Evolutionary conservation across 2,113 vertebrate species (phyloP).

Genomic region (Pseudorhombus dupliciocellatus): DNA sequence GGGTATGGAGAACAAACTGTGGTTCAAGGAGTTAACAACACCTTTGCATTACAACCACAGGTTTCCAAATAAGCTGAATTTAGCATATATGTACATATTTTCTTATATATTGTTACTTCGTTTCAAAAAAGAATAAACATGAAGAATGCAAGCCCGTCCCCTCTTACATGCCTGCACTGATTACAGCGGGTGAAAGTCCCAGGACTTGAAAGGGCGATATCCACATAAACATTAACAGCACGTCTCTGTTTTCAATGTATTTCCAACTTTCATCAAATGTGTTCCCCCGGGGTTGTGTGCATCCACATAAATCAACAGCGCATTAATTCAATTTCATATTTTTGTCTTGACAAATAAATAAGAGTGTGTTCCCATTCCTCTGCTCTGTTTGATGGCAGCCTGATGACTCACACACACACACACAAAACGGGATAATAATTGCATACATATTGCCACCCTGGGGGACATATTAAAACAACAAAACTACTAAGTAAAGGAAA

Average conservation of each 20-base stretch:
- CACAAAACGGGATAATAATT: slow-evolving; percentile 48
- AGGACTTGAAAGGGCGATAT: slow-evolving; percentile 35
- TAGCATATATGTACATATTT: background rate
- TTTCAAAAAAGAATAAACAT: slow-evolving; percentile 18
- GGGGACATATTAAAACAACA: slow-evolving; percentile 28
- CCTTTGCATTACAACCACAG: background rate
- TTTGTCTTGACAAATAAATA: slow-evolving; percentile 68
- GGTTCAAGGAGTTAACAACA: background rate
- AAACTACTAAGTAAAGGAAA: slow-evolving; percentile 24
- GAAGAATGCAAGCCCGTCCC: background rate
- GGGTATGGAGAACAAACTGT: background rate
- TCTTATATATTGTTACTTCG: background rate
- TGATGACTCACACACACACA: slow-evolving; percentile 54
- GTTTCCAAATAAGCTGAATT: background rate
- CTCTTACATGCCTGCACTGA: slow-evolving; percentile 3
- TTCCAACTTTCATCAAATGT: slow-evolving; percentile 63
- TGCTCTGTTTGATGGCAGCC: slow-evolving; percentile 49
- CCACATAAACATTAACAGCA: slow-evolving; percentile 36
- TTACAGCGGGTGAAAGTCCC: slow-evolving; percentile 25
- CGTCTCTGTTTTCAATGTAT: slow-evolving; percentile 44
- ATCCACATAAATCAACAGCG: slow-evolving; percentile 73
- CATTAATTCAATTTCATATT: slow-evolving; percentile 71
- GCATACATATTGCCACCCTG: slow-evolving; percentile 52
- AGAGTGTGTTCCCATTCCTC: slow-evolving; percentile 39
- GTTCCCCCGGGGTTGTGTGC: slow-evolving; percentile 52